Base-by-base conservation (phyloP, 2,113 vertebrate species). In the Pachyramphus minor region DNA sequence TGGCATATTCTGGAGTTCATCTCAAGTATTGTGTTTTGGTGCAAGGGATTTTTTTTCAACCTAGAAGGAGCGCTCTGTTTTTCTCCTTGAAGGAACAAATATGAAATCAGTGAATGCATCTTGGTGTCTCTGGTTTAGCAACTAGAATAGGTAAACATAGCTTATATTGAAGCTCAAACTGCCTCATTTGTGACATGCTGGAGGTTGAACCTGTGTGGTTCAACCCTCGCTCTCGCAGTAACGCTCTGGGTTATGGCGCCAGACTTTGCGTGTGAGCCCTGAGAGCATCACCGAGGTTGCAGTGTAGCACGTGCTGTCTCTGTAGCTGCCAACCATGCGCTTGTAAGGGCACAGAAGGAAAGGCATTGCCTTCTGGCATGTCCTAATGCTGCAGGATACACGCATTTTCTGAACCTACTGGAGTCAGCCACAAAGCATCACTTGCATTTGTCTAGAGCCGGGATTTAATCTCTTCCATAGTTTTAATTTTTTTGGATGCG, bases 171-270 rank as follows among this genome's bases (percentile, higher is more conserved):
- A 80, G 56, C 62, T 41, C 47, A 56, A 28, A 19, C 3, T 24
- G 37, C 44, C 50, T 80, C 41, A 11, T 56, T 85, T 60, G 31
- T 85, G 78, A 7, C 63, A 53, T 11, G 0, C 47, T 80, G 72
- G n/a, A 42, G 62, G 37, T 0, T 27, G 67, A 80, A 27, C 15
- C 37, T 39, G 37, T 42, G n/a, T 42, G 35, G 25, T 15, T 88
- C 53, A 52, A 49, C 49, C 28, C 42, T 71, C 0, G 0, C 3
- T 69, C 44, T 69, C 21, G 0, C 62, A 50, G 52, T 85, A 76
- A 58, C 63, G 6, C 75, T n/a, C 22, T 4, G 75, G 20, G 30
- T 56, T 66, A 5, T 8, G 55, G 75, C 4, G 28, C 73, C 17
- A 90, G 90, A 62, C 82, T 91, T 45, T 13, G 55, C 28, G 2